A percentile compares a stretch with the other conserved stretches of the same genome.
Conservation (phyloP, 2,113 vertebrate genomes). For the Gyps fulvus region DNA sequence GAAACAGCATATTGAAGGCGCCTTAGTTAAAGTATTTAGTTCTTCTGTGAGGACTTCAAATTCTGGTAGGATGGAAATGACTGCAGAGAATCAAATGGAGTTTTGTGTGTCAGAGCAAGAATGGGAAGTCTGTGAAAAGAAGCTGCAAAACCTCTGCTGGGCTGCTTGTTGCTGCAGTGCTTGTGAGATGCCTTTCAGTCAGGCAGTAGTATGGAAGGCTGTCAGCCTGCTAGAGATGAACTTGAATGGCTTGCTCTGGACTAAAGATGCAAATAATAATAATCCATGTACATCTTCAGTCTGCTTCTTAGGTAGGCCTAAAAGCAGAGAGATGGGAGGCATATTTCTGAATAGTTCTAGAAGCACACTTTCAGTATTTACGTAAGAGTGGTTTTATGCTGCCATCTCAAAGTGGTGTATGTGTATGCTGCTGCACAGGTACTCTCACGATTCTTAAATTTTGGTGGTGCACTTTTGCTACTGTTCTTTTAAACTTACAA, state of each 20-base stretch:
- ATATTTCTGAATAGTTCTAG: background rate
- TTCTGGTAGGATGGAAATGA: background rate
- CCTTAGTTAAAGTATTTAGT: background rate
- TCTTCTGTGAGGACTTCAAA: background rate
- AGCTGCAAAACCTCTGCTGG: background rate
- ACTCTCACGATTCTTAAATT: background rate
- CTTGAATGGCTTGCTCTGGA: background rate
- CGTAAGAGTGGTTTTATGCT: background rate
- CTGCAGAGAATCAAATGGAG: accelerated
- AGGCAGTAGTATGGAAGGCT: background rate
- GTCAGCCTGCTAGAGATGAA: background rate
- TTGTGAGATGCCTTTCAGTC: background rate
- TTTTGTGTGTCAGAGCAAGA: background rate
- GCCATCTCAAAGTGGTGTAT: background rate
- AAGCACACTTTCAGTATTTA: background rate
- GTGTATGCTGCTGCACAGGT: accelerated
- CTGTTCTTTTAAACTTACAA: background rate
- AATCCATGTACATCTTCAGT: background rate
- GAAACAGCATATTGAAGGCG: accelerated
- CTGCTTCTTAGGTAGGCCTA: background rate
- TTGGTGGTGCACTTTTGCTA: background rate
- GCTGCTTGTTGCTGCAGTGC: background rate
- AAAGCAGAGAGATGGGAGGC: background rate
- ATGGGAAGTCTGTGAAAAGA: background rate
- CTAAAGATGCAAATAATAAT: background rate